Percentiles rank a stretch among this genome's conserved stretches.
phyloP scores from a whole-genome alignment of 1,140 invertebrate genomes.

The Cyclina sinensis region DNA sequence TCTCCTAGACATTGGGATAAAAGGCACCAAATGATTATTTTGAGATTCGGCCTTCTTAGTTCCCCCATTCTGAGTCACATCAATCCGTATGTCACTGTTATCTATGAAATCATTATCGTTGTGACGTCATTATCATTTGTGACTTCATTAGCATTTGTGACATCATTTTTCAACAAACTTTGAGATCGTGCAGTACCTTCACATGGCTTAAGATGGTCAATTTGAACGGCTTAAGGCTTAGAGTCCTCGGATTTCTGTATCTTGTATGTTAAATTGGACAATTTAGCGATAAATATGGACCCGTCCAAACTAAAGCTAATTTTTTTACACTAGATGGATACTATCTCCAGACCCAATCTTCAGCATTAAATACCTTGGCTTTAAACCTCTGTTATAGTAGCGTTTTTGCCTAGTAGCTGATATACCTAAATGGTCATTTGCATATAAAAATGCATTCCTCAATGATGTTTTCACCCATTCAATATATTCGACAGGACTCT shows the following conservation, averaged over 20 bases:
- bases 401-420: constrained; percentile 62
- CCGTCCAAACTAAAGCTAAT: constrained; percentile 48
- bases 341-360: constrained; percentile 61
- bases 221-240: constrained; percentile 56
- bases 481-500: constrained; percentile 63
- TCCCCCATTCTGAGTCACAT: no score
- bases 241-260: constrained; percentile 14
- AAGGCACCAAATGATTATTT: neutral
- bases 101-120: neutral
- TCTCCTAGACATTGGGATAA: neutral
- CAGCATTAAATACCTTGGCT: constrained; percentile 24
- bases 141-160: constrained; percentile 47
- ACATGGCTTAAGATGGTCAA: constrained; percentile 71
- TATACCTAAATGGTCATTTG: constrained; percentile 25
- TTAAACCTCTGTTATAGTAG: constrained; percentile 62
- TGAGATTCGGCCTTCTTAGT: no score
- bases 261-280: constrained; percentile 35
- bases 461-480: constrained; percentile 59
- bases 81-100: no score
- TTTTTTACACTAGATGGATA: constrained; percentile 53
- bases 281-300: constrained; percentile 35
- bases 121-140: neutral
- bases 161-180: neutral
- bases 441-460: neutral
- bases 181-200: neutral